phyloP scores from a whole-genome alignment of 2,797 vertebrate species.

The Anas capensis region DNA sequence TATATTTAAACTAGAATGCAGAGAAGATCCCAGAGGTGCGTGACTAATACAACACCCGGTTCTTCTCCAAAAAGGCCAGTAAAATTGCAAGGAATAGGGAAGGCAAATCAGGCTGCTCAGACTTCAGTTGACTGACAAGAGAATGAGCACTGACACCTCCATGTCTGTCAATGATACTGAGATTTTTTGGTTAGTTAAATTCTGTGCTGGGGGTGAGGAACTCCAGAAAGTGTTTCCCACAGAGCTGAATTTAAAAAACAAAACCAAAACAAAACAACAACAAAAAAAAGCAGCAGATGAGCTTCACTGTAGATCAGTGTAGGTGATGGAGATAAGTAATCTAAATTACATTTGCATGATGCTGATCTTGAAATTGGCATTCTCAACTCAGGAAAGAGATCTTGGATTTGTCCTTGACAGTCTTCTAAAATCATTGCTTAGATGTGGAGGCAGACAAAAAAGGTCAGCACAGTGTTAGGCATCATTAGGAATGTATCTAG shows the following conservation, averaged over 20 bases:
- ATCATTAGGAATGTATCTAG: not conserved
- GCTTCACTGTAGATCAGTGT: not conserved
- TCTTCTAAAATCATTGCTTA: not conserved
- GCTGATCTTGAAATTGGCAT: not conserved
- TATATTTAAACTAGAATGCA: not conserved
- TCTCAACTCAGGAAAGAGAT: not conserved
- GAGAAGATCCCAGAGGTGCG: not conserved
- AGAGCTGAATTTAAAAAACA: not conserved
- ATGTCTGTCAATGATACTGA: not conserved
- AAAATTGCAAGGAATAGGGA: not conserved
- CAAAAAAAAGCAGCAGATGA: not conserved
- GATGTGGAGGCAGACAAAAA: not conserved
- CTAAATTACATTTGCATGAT: fast-evolving
- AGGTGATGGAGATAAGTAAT: not conserved
- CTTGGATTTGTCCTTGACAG: not conserved
- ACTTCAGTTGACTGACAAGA: not conserved
- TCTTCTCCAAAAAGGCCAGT: not conserved
- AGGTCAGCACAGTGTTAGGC: not conserved
- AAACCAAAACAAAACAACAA: not conserved
- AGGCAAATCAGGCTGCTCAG: not conserved
- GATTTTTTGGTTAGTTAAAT: not conserved
- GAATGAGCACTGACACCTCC: not conserved
- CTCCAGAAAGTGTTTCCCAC: not conserved
- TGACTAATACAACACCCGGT: not conserved
- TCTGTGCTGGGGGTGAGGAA: not conserved